Conservation (phyloP, 2,113 vertebrate genomes). For the Ctenodactylus gundi region DNA sequence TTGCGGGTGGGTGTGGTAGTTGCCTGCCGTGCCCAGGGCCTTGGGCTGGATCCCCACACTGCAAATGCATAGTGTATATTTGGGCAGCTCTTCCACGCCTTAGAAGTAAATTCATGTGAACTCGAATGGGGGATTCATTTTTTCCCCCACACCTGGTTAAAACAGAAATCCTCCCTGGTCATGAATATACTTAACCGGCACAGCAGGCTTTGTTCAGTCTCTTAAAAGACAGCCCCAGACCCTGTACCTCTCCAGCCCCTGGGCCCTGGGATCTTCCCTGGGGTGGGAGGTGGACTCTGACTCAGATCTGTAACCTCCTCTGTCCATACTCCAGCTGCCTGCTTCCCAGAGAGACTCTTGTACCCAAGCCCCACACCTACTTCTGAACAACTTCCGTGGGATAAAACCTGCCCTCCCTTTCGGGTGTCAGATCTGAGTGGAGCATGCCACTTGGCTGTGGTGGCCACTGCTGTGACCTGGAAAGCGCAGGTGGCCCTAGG, state of each 20-base stretch:
- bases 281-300: background rate
- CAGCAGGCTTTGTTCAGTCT: background rate
- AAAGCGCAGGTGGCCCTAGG: background rate
- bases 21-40: background rate
- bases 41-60: background rate
- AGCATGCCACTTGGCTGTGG: background rate
- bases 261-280: background rate
- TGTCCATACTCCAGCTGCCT: background rate
- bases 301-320: background rate
- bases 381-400: background rate
- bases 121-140: background rate
- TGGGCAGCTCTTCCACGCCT: background rate
- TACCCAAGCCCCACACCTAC: no score
- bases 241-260: background rate
- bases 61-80: background rate
- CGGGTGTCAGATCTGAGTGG: background rate
- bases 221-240: background rate
- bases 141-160: background rate
- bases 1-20: background rate
- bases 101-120: background rate
- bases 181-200: background rate
- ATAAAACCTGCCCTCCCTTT: background rate
- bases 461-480: no score
- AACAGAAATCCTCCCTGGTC: background rate
- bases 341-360: background rate